These are phyloP conservation scores for Steatornis caripensis DNA, from an alignment of 2,113 vertebrate genomes.

Conservation along the genomic window DNA sequence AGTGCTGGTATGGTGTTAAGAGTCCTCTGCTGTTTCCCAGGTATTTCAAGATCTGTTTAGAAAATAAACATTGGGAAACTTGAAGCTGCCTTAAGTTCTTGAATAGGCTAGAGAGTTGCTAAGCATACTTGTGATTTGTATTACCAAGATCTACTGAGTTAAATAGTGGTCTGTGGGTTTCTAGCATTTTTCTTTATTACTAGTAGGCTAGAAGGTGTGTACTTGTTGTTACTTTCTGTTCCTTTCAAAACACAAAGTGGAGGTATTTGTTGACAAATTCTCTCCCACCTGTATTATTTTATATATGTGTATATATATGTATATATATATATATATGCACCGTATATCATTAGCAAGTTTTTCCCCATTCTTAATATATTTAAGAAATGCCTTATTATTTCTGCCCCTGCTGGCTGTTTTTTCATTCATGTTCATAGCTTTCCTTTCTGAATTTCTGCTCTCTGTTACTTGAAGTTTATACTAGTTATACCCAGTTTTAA, in stretches of 20 bases:
- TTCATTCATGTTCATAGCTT: background rate
- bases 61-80: background rate
- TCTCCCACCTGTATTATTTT: background rate
- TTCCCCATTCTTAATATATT: background rate
- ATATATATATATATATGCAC: background rate
- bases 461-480: background rate
- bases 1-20: fast-evolving
- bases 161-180: background rate
- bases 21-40: background rate
- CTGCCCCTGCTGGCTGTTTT: background rate
- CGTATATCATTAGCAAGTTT: background rate
- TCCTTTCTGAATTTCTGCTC: background rate
- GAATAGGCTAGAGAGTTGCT: background rate
- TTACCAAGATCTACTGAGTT: background rate
- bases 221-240: background rate
- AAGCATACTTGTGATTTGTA: background rate
- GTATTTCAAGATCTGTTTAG: background rate
- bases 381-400: background rate
- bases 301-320: too few species aligned
- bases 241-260: background rate
- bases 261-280: background rate
- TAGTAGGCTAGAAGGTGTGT: background rate
- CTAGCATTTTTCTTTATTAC: background rate
- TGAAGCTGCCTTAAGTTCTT: background rate
- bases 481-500: background rate